Base-by-base conservation (phyloP, 2,888 invertebrate species). In the Lamproptera curius region DNA sequence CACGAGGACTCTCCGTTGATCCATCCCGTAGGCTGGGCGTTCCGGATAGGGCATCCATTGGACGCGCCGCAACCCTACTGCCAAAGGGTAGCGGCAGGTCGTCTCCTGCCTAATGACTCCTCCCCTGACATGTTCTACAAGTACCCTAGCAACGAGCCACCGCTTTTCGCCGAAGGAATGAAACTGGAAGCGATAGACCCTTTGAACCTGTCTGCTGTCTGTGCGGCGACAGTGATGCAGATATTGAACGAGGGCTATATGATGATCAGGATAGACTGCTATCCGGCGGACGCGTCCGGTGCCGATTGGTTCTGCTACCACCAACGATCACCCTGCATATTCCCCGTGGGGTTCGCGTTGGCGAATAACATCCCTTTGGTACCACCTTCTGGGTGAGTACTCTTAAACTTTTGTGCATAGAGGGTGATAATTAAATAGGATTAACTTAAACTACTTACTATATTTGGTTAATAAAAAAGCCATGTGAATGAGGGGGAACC, bases 261-360 rank as follows among this genome's bases (percentile, higher is more conserved):
- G 76, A 97, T 98, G 97, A 96, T 99, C 53, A 68, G 97, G 57
- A 97, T 99, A 65, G 99, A 99, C 75, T 96, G 96, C 31, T 96
- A 96, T 70, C 95, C 95, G 50, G 94, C 94, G 1, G 95, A 96
- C 65, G 91, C 91, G 16, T 90, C 93, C 46, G 92, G 93, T n/a
- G 93, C 94, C 0, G 98, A 98, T 76, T 97, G 97, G 96, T 97
- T 99, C 73, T 98, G 98, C 70, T 97, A 98, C 72, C 98, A 99
- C 73, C 93, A 95, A 54, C 92, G 94, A 52, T 98, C 98, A 1
- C 96, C 98, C 0, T 97, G 96, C 70, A 95, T 99, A 72, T 97
- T 98, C 71, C 97, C 98, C 36, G 94, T 96, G 8, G 98, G 99
- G 1, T 99, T 98, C 76, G 97, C 97, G 66, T 90, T 93, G 51